Evolutionary conservation across 1,140 invertebrate genomes (phyloP), one percentile per base, ranked within the genome.

Genomic region (Macrostomum lignano): DNA sequence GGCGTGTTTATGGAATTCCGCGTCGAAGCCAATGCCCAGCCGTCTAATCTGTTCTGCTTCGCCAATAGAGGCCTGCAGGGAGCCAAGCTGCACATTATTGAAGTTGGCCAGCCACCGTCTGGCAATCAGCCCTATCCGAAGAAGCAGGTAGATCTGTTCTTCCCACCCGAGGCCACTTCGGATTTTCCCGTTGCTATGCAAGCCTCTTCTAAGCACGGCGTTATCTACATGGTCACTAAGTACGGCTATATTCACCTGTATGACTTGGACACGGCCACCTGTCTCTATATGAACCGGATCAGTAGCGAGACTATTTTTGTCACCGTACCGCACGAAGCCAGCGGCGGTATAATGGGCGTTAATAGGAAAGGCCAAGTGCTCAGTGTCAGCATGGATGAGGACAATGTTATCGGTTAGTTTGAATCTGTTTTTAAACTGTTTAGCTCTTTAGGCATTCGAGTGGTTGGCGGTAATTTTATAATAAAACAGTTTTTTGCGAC

Each of bases 141-240:
- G 58, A 98, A 96, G 60, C 76, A 78, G 0, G 82, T 96, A 0
- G 88, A 98, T 60, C 81, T 98, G 0, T 93, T 93, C 60, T 98
- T 96, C 55, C 86, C 91, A 14, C 70, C 81, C 1, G 88, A 98
- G 52, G 86, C 84, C 1, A 74, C 76, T 50, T 88, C 78, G 55
- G 91, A 98, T 62, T 98, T 98, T 54, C 91, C 91, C 1, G 86
- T 98, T 10, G 86, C 91, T 0, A 96, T 98, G 86, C 91, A 96
- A 66, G 73, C 51, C 13, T 51, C 51, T 19, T 42, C 36, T 1
- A 93, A 94, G 54, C 88, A 93, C 54, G 82, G 91, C 61, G 75
- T 94, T 33, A 76, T 94, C 44, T 98, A 94, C 64, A 64, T 98
- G 40, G 93, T 98, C 44, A 98, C 91, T 24, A 98, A 98, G 59